Evolutionary conservation across 2,888 invertebrate genomes (phyloP).

Genomic region (Hybos culiciformis): DNA sequence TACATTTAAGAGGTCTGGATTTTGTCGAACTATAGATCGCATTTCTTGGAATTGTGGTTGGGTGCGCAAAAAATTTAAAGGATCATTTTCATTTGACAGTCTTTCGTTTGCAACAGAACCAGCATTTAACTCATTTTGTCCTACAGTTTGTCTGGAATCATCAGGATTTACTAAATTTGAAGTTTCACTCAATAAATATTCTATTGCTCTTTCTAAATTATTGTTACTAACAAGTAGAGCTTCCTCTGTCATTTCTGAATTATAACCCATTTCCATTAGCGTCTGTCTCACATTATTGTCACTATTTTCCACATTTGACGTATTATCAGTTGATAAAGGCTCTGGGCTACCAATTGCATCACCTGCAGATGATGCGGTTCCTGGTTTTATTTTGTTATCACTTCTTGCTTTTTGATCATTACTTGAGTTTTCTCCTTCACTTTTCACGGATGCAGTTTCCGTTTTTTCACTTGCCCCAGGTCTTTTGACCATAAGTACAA

Average conservation of each 20-base stretch:
- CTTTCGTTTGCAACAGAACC: conserved; percentile 2
- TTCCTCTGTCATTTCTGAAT: conserved; percentile 62
- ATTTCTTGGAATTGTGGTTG: conserved; percentile 98
- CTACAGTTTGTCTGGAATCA: conserved; percentile 28
- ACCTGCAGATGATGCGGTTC: background rate
- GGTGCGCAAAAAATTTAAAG: conserved; percentile 76
- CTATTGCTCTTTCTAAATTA: conserved; percentile 95
- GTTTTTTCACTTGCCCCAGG: conserved; percentile 18
- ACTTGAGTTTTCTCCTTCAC: conserved; percentile 28
- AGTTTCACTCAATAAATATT: conserved; percentile 87
- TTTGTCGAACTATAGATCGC: conserved; percentile 83
- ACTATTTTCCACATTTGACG: conserved; percentile 57
- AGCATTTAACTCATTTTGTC: conserved; percentile 24
- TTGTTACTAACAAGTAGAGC: conserved; percentile 92
- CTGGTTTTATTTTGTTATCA: background rate
- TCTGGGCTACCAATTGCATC: conserved; percentile 17
- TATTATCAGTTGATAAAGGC: conserved; percentile 44
- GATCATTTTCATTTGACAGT: conserved; percentile 40
- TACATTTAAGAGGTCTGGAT: conserved; percentile 83
- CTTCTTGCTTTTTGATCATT: conserved; percentile 14
- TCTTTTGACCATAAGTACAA: conserved; percentile 88
- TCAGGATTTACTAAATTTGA: conserved; percentile 45
- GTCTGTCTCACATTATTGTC: conserved; percentile 70
- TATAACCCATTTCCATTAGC: conserved; percentile 96
- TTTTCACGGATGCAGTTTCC: no score